Percentiles rank a stretch among this genome's conserved stretches.
Evolutionary conservation across 2,113 vertebrate genomes (phyloP).

Genomic region (Sisor rabdophorus): DNA sequence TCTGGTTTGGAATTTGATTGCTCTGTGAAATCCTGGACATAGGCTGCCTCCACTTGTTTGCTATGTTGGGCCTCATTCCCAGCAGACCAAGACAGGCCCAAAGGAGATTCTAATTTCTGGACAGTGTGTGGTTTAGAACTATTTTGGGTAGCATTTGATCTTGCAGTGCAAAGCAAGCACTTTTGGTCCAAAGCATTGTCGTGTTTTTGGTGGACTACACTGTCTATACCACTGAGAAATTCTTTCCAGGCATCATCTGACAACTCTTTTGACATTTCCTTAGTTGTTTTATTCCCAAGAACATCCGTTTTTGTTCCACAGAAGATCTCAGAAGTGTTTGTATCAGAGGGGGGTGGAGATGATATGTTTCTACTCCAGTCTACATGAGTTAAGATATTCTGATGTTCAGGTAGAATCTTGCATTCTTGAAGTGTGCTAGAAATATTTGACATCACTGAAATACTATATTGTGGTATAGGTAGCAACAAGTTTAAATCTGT

Average conservation of each 20-base stretch:
- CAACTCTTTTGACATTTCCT: conserved; percentile 30
- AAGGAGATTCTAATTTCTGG: conserved; percentile 48
- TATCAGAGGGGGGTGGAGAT: background rate
- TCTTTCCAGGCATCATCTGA: conserved; percentile 51
- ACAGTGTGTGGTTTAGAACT: conserved; percentile 48
- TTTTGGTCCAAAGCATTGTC: conserved; percentile 5
- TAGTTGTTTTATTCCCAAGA: background rate
- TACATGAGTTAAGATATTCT: conserved; percentile 62
- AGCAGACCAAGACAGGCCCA: conserved; percentile 42
- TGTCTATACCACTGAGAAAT: conserved; percentile 48
- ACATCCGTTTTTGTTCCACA: background rate
- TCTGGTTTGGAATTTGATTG: conserved; percentile 53
- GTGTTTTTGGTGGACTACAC: background rate
- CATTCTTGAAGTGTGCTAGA: conserved; percentile 17
- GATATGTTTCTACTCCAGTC: conserved; percentile 57
- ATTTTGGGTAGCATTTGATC: background rate
- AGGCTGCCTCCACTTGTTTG: conserved; percentile 46
- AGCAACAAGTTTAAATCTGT: background rate
- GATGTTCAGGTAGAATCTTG: conserved; percentile 58
- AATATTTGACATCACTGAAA: conserved; percentile 29
- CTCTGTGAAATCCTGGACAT: conserved; percentile 53
- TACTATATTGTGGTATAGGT: background rate
- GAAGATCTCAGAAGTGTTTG: background rate
- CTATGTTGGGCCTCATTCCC: conserved; percentile 42
- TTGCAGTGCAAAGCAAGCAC: background rate